Conservation (phyloP, 2,113 vertebrate genomes). For the human region DNA sequence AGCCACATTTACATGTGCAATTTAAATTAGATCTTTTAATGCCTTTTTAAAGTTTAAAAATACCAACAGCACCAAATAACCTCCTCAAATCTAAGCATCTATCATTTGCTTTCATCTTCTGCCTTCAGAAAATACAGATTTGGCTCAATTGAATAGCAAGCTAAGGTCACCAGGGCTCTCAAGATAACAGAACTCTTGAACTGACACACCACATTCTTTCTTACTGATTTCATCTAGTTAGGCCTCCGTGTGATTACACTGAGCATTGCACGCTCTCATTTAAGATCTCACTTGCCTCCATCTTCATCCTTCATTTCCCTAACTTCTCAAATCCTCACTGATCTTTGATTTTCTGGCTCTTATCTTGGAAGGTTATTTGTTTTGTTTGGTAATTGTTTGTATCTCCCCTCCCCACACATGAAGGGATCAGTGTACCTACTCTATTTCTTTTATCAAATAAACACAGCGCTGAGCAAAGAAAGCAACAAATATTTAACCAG, state of each 20-base stretch:
- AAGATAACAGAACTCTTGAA: not conserved
- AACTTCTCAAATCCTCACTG: not conserved
- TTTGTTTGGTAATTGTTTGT: not conserved
- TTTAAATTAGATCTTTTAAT: not conserved
- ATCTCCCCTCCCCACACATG: not conserved
- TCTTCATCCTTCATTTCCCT: not conserved
- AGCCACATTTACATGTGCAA: not conserved
- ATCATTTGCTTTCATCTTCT: not conserved
- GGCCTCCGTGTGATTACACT: not conserved
- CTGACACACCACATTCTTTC: not conserved
- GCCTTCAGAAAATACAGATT: not conserved
- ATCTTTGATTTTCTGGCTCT: not conserved
- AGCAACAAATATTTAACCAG: not conserved
- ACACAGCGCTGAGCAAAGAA: not conserved
- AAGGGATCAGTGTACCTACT: no score
- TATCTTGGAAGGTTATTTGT: not conserved
- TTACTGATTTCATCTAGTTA: not conserved
- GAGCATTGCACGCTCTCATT: not conserved
- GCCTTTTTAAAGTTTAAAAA: conserved; percentile 1
- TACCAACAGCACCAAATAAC: not conserved
- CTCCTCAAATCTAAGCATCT: not conserved
- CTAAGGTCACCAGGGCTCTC: not conserved
- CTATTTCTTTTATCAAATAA: not conserved
- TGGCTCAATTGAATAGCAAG: not conserved
- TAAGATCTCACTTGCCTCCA: not conserved